Percentiles rank a stretch among this genome's conserved stretches.
These are phyloP conservation scores for Patella depressa DNA, from an alignment of 2,888 invertebrate genomes.

Conservation along the genomic window DNA sequence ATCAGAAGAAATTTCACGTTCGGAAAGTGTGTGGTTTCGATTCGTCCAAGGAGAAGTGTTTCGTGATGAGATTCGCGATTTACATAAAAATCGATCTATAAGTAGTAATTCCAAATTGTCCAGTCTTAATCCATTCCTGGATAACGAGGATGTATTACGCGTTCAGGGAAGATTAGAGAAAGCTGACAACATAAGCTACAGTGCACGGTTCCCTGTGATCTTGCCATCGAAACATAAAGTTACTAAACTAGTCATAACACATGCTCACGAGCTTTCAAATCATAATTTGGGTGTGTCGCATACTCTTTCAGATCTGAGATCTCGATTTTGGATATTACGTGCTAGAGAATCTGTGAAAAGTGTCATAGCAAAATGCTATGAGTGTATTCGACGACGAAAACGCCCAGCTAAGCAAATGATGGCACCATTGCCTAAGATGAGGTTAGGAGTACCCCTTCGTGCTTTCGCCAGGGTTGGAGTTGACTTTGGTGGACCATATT, in stretches of 20 bases:
- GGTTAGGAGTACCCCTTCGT: not conserved
- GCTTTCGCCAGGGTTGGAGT: conserved; percentile 24
- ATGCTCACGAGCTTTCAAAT: not conserved
- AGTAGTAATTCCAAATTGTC: not conserved
- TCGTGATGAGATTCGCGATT: not conserved
- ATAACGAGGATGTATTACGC: conserved; percentile 7
- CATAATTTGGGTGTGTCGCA: conserved; percentile 27
- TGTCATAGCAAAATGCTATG: not conserved
- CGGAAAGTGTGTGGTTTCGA: not conserved
- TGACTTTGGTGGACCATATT: conserved; percentile 31
- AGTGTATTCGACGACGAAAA: conserved; percentile 14
- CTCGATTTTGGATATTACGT: conserved; percentile 29
- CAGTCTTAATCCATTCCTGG: not conserved
- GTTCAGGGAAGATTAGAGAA: conserved; percentile 19
- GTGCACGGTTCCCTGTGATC: conserved; percentile 24
- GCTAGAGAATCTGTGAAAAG: conserved; percentile 24
- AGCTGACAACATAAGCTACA: conserved; percentile 17
- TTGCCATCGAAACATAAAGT: conserved; percentile 28
- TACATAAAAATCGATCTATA: not conserved
- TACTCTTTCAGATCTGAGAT: conserved; percentile 14
- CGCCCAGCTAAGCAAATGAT: conserved; percentile 10
- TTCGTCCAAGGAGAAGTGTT: not conserved
- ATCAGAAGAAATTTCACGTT: not conserved
- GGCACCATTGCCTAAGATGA: not conserved
- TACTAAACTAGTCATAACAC: conserved; percentile 15